Evolutionary conservation across 2,113 vertebrate genomes (phyloP).

Genomic region (Sinocyclocheilus grahami): DNA sequence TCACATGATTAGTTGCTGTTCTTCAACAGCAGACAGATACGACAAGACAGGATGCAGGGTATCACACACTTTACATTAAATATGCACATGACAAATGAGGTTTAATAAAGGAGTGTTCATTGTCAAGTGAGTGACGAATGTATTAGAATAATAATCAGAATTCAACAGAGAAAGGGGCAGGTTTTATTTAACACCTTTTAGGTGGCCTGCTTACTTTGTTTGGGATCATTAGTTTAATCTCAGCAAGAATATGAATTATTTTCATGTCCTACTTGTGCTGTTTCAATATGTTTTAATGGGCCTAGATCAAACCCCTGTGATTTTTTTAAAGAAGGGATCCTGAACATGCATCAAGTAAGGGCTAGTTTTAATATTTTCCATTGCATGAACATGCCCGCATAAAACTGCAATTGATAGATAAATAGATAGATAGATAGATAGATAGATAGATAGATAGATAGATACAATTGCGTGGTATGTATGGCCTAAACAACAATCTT

Average conservation of each 20-base stretch:
- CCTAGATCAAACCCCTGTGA: neutral
- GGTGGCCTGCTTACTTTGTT: neutral
- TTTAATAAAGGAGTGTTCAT: slow-evolving; percentile 33
- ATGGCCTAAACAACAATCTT: too few species aligned
- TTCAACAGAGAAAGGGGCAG: neutral
- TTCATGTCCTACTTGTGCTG: neutral
- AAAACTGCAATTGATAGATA: neutral
- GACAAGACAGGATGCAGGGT: neutral
- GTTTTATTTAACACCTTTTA: slow-evolving; percentile 16
- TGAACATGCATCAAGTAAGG: neutral
- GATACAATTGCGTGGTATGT: too few species aligned
- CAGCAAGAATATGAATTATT: neutral
- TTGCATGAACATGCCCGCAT: neutral
- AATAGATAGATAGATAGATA: neutral
- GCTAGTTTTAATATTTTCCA: neutral
- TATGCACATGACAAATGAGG: slow-evolving; percentile 20
- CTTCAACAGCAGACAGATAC: neutral
- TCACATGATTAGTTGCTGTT: slow-evolving; percentile 36
- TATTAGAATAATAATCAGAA: slow-evolving; percentile 24
- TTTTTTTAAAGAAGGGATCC: neutral
- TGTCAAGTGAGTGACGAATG: slow-evolving; percentile 24
- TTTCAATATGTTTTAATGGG: slow-evolving; percentile 1
- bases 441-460: neutral
- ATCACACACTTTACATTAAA: neutral
- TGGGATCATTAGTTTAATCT: neutral